A percentile compares a stretch with the other conserved stretches of the same genome.
Evolutionary conservation across 2,797 vertebrate species (phyloP).

Genomic region (Lagodon rhomboides): DNA sequence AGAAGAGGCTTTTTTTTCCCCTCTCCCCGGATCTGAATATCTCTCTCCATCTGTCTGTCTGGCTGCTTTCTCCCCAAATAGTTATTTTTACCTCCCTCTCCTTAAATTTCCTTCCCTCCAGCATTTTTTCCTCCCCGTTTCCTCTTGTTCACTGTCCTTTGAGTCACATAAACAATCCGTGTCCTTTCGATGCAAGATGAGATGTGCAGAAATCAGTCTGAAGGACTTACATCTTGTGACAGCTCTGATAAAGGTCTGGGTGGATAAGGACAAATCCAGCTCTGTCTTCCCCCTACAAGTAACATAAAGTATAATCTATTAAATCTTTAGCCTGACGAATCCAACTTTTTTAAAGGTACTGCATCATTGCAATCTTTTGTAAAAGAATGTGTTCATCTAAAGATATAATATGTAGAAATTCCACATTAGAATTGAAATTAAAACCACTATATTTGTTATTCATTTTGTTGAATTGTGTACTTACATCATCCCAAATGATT

Average conservation of each 20-base stretch:
- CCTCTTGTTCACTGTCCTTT: constrained; percentile 25
- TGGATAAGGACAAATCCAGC: background rate
- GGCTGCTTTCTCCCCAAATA: constrained; percentile 35
- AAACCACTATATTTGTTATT: too few relatives aligned
- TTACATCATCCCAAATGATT: too few relatives aligned
- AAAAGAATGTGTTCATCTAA: background rate
- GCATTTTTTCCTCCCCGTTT: constrained; percentile 24
- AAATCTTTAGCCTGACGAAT: background rate
- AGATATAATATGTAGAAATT: too few relatives aligned
- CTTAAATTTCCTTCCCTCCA: constrained; percentile 43
- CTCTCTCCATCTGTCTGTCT: constrained; percentile 16
- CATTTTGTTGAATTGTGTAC: too few relatives aligned
- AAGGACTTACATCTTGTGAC: constrained; percentile 33
- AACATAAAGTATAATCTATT: background rate
- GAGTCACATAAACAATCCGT: constrained; percentile 37
- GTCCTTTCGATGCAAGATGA: constrained; percentile 27
- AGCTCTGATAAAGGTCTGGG: constrained; percentile 19
- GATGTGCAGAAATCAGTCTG: constrained; percentile 39
- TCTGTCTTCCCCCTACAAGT: background rate
- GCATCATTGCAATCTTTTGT: background rate
- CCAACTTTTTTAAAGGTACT: background rate
- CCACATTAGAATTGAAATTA: too few relatives aligned
- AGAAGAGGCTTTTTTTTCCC: constrained; percentile 2
- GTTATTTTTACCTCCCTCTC: constrained; percentile 56
- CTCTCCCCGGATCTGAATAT: constrained; percentile 18